Evolutionary conservation across 2,797 vertebrate species (phyloP).

Genomic region (Danionella dracula): DNA sequence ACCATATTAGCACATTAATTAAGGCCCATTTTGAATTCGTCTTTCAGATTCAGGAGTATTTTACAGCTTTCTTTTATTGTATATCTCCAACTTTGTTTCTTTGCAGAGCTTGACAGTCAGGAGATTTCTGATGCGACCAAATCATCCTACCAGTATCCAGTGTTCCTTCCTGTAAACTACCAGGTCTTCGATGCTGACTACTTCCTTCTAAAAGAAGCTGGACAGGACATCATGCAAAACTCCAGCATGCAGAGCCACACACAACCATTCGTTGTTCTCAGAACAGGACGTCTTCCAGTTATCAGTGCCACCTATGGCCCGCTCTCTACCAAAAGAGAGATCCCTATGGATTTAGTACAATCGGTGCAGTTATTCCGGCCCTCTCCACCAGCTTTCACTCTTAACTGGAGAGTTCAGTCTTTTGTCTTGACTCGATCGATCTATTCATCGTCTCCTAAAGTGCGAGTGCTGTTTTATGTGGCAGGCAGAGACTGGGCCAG

Average conservation of each 20-base stretch:
- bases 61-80: too few relatives aligned
- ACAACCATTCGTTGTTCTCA: constrained; percentile 85
- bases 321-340: constrained; percentile 68
- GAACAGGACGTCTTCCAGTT: constrained; percentile 69
- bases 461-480: constrained; percentile 84
- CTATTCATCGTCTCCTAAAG: constrained; percentile 74
- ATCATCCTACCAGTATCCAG: constrained; percentile 76
- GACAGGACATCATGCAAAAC: constrained; percentile 95
- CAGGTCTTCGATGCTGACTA: constrained; percentile 79
- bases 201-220: constrained; percentile 88
- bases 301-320: constrained; percentile 82
- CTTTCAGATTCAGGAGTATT: too few relatives aligned
- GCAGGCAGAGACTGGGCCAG: constrained; percentile 82
- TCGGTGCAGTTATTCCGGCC: constrained; percentile 71
- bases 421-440: constrained; percentile 76
- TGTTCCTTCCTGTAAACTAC: constrained; percentile 84
- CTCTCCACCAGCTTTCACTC: constrained; percentile 65
- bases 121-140: constrained; percentile 76
- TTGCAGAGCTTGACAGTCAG: constrained; percentile 77
- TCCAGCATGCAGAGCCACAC: constrained; percentile 85
- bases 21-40: too few relatives aligned
- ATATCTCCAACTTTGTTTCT: background rate
- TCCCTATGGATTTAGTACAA: constrained; percentile 77
- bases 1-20: too few relatives aligned
- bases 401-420: constrained; percentile 83